These are phyloP conservation scores for Aeoliscus strigatus DNA, from an alignment of 2,797 vertebrate genomes.

Conservation along the genomic window DNA sequence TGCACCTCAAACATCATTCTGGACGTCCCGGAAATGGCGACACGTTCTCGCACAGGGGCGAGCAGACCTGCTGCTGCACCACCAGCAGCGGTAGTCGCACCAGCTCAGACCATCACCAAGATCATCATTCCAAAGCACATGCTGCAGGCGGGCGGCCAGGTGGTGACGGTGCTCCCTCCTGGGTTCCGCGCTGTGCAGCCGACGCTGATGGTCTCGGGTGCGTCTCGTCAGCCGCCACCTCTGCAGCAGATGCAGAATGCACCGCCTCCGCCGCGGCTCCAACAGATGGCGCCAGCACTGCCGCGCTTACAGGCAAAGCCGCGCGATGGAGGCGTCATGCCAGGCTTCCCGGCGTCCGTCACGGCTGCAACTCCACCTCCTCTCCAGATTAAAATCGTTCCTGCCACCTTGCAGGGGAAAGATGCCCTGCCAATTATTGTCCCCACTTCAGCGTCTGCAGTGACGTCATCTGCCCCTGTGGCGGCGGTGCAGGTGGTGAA, in stretches of 20 bases:
- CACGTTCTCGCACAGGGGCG: slow-evolving; percentile 58
- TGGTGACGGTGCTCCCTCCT: slow-evolving; percentile 83
- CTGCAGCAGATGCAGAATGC: slow-evolving; percentile 88
- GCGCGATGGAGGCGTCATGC: slow-evolving; percentile 53
- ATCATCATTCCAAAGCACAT: slow-evolving; percentile 85
- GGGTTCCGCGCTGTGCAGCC: slow-evolving; percentile 70
- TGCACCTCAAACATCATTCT: slow-evolving; percentile 71
- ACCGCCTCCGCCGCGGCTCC: slow-evolving; percentile 64
- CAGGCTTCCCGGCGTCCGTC: slow-evolving; percentile 34
- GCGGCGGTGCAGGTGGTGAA: slow-evolving; percentile 67
- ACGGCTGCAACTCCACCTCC: slow-evolving; percentile 74
- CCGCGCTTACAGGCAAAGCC: slow-evolving; percentile 85
- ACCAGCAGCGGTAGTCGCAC: slow-evolving; percentile 25
- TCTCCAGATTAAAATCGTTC: slow-evolving; percentile 85
- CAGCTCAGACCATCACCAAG: slow-evolving; percentile 76
- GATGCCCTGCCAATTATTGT: slow-evolving; percentile 70
- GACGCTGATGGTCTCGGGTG: slow-evolving; percentile 56
- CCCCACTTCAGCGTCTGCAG: slow-evolving; percentile 43
- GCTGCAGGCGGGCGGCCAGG: slow-evolving; percentile 62
- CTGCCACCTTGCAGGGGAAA: slow-evolving; percentile 72
- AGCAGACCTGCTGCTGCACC: slow-evolving; percentile 51
- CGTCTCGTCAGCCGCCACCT: slow-evolving; percentile 81
- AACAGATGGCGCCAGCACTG: slow-evolving; percentile 80
- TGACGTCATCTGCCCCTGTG: slow-evolving; percentile 16
- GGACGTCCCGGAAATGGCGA: slow-evolving; percentile 62